Base-by-base conservation (phyloP, 2,113 vertebrate species). In the Speoplatyrhinus poulsoni region DNA sequence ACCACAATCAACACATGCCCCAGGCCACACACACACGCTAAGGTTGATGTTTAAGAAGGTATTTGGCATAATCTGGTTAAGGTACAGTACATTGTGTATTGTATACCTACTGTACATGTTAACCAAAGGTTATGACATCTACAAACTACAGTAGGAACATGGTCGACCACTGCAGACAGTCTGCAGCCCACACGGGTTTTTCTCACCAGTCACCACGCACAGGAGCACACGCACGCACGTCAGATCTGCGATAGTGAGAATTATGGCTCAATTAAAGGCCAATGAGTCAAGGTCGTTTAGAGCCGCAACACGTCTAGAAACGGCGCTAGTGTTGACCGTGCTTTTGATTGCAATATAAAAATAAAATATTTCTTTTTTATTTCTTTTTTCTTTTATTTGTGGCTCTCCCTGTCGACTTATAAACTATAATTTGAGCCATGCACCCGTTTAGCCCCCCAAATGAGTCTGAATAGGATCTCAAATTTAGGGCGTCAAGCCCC, bases 231-330 rank as follows among this genome's bases (percentile, higher is more conserved):
- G 36, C 36, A 41, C 36, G 36, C 65, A 67, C 36, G 36, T 41
- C 36, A 6, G 36, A 76, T 76, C 59, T 62, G 69, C 62, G 2
- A 58, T 58, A 58, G 11, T 80, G 55, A 59, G 36, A 83, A 73
- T 79, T 79, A 72, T 49, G 67, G 79, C 75, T 83, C 75, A 83
- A 81, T 85, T 85, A 79, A 67, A 58, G 84, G 32, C 60, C 26
- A 68, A 33, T 6, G 65, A 81, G 77, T 85, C 88, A 89, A 89
- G 88, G 88, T 89, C 88, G 84, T 87, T 75, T 73, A 62, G 33
- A 78, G 69, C 46, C 56, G 76, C 83, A 79, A 57, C 13, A 59
- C 7, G 36, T 69, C 54, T 36, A 50, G 1, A 26, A 73, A 57
- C 61, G 62, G 53, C 53, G 16, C 56, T 56, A 26, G 47, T 3